Evolutionary conservation across 1,140 invertebrate species (phyloP).

Genomic region (Tetranychus cinnabarinus): DNA sequence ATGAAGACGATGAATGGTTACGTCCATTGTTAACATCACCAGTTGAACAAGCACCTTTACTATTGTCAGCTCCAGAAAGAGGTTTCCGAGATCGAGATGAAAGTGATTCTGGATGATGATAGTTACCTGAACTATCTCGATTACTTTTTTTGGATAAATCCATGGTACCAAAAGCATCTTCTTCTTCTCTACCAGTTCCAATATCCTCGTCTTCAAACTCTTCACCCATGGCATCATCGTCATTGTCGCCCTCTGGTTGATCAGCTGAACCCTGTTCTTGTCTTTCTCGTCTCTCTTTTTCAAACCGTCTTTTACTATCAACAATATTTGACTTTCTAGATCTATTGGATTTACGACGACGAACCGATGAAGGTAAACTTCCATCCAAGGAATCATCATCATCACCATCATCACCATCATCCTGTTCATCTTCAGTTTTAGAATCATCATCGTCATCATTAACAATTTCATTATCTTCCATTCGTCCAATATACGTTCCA

Average conservation of each 20-base stretch:
- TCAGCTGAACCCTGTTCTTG: constrained; percentile 2
- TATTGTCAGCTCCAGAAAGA: background rate
- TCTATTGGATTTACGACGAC: background rate
- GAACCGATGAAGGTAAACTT: background rate
- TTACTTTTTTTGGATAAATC: background rate
- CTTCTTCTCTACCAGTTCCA: background rate
- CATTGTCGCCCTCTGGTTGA: background rate
- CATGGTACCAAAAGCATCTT: background rate
- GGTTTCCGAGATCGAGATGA: background rate
- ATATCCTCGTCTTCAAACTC: too few relatives aligned
- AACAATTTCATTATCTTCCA: constrained; percentile 9
- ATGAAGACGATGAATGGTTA: too few relatives aligned
- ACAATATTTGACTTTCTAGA: too few relatives aligned
- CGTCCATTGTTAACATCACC: too few relatives aligned
- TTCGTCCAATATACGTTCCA: constrained; percentile 12
- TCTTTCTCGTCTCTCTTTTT: constrained; percentile 13
- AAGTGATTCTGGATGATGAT: background rate
- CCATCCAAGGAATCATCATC: constrained; percentile 2
- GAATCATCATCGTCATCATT: constrained; percentile 1
- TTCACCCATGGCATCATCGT: background rate
- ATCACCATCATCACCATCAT: constrained; percentile 12
- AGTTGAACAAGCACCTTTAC: too few relatives aligned
- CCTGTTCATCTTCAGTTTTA: constrained; percentile 10
- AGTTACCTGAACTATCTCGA: background rate
- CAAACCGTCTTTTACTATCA: constrained; percentile 1